Evolutionary conservation across 2,888 invertebrate species (phyloP), one percentile per base, ranked within the genome.

Genomic region (Cancer borealis): DNA sequence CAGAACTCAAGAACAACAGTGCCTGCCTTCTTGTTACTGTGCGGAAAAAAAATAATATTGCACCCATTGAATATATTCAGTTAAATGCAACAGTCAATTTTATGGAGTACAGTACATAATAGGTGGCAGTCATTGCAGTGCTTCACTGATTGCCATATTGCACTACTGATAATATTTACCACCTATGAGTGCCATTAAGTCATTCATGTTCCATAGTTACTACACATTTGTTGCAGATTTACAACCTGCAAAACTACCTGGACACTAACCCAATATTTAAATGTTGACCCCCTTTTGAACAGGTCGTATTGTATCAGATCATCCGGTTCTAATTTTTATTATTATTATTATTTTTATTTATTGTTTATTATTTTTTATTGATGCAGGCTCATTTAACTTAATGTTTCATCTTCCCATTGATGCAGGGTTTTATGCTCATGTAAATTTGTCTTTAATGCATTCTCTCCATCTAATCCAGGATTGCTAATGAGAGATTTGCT

Each of bases 381-480:
- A 90, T 90, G 92, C 92, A 92, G 92, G 87, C 87, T 54, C 79
- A 84, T 91, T 39, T 88, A 60, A 92, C 49, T 92, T 39, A 93
- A 45, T 45, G 46, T 60, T 39, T 91, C 79, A 87, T 90, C 73
- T 90, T 91, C 91, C 87, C 45, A 87, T 91, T 93, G 87, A 93
- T 91, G 93, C 93, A 93, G 91, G 92, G 39, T 91, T 46, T 73
- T 45, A 91, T 92, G 26, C 30, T 60, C 21, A 47, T 92, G 21
- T 84, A 54, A 54, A 91, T 89, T 90, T 93, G 87, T 88, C 49
- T 60, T 92, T 94, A 92, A 94, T 91, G 87, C 91, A 90, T 90
- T 94, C 92, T 94, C 92, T 94, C 94, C 91, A 94, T 92, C 90
- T 92, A 94, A 94, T 94, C 94, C 94, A 94, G 94, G 92, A 92